These are phyloP conservation scores for Danaus melanippus DNA, from an alignment of 1,140 invertebrate genomes.

Conservation along the genomic window DNA sequence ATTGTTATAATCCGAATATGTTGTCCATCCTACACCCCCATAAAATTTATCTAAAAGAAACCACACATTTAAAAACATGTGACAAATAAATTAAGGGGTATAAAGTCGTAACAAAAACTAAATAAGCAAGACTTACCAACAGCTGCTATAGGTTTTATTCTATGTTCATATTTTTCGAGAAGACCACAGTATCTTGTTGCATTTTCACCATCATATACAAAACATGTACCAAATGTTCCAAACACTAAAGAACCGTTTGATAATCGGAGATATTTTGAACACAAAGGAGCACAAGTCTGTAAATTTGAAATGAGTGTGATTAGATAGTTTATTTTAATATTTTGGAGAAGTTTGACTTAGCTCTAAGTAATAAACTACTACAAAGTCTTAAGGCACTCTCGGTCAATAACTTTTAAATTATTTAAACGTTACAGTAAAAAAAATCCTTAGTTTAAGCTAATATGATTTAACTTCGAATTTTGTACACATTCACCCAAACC, in stretches of 20 bases:
- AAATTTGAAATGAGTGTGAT: slow-evolving; percentile 7
- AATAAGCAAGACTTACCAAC: no score
- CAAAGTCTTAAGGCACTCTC: no score
- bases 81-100: not conserved
- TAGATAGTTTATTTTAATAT: no score
- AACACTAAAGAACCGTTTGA: not conserved
- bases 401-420: no score
- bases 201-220: slow-evolving; percentile 16
- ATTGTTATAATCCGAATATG: slow-evolving; percentile 21
- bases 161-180: slow-evolving; percentile 15
- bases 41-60: slow-evolving; percentile 16
- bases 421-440: no score
- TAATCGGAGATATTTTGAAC: slow-evolving; percentile 11
- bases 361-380: no score
- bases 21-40: slow-evolving; percentile 29
- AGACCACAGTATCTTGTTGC: slow-evolving; percentile 20
- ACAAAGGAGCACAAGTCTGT: slow-evolving; percentile 39
- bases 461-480: no score
- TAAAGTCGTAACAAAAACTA: no score
- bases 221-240: slow-evolving; percentile 28
- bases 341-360: no score
- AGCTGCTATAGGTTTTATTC: not conserved
- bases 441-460: no score
- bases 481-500: no score
- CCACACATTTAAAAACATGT: not conserved